Evolutionary conservation across 2,888 invertebrate genomes (phyloP).

Genomic region (Pegoplata infirma): DNA sequence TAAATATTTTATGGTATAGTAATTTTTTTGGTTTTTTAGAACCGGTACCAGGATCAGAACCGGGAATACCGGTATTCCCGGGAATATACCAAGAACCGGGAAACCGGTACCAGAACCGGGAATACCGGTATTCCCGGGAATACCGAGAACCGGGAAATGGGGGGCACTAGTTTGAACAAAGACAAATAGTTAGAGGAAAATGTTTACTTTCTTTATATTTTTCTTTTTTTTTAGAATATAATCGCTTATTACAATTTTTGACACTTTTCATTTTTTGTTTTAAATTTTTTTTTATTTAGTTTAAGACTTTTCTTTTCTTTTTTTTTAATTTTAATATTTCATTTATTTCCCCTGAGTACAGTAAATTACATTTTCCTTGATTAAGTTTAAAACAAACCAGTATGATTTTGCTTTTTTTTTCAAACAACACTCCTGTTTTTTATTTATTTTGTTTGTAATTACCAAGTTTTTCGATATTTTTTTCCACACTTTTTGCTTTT

Average conservation of each 20-base stretch:
- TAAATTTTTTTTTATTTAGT: not conserved
- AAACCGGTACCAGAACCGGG: no score
- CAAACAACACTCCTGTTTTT: not conserved
- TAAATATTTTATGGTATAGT: no score
- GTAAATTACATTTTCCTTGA: constrained; percentile 51
- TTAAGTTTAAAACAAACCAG: constrained; percentile 48
- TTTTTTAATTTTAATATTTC: not conserved
- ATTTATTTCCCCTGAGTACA: constrained; percentile 22
- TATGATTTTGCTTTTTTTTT: not conserved
- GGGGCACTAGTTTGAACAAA: no score
- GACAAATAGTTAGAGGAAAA: not conserved
- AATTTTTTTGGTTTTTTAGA: no score
- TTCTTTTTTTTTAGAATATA: not conserved
- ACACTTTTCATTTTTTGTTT: not conserved
- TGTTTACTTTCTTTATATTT: no score
- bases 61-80: no score
- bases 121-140: no score
- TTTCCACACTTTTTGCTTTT: constrained; percentile 8
- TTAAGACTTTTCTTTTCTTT: not conserved
- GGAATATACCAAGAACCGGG: no score
- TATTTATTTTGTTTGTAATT: no score
- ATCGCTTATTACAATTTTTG: not conserved
- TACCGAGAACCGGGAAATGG: no score
- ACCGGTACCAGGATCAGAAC: no score
- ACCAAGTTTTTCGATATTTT: constrained; percentile 16